phyloP scores from a whole-genome alignment of 2,888 invertebrate species.

The Eledone cirrhosa region DNA sequence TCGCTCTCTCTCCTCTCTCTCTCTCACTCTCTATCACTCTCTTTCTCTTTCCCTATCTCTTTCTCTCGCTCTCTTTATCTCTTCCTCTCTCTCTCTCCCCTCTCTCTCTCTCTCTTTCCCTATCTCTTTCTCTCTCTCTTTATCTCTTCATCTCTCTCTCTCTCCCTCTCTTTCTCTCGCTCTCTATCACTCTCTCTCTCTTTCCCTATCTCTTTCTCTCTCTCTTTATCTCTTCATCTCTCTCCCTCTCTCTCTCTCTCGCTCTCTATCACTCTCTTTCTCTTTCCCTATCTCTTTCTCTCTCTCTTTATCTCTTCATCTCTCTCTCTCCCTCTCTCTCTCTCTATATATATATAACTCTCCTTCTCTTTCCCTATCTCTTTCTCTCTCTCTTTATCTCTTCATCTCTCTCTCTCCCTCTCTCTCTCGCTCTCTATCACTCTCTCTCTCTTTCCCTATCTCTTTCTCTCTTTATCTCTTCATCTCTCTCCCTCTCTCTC shows the following conservation, averaged over 20 bases:
- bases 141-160: background rate
- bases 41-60: background rate
- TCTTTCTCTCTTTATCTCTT: background rate
- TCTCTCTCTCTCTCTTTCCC: background rate
- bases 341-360: background rate
- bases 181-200: too few species aligned
- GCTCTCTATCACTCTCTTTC: background rate
- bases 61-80: background rate
- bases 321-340: background rate
- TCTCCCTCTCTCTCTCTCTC: constrained; percentile 2
- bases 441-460: background rate
- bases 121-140: background rate
- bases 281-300: background rate
- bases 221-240: constrained; percentile 20
- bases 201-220: background rate
- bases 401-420: background rate
- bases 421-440: too few species aligned
- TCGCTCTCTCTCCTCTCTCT: too few species aligned
- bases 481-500: background rate
- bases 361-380: too few species aligned
- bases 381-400: background rate
- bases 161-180: background rate
- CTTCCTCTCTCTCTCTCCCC: background rate
- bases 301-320: background rate
- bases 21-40: background rate